These are phyloP conservation scores for Bombus balteatus DNA, from an alignment of 1,140 invertebrate genomes.

Conservation along the genomic window DNA sequence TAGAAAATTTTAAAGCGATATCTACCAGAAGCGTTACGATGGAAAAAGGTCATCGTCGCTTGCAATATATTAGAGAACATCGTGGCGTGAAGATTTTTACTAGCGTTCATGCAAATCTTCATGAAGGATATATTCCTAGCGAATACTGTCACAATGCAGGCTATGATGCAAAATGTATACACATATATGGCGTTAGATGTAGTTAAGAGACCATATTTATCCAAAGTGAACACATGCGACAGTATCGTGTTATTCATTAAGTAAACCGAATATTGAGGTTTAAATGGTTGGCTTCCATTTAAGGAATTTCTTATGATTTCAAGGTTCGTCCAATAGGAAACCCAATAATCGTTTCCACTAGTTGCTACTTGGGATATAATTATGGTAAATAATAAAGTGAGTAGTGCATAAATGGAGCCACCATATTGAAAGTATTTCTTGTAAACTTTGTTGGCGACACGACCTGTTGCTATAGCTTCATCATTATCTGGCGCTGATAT, in stretches of 20 bases:
- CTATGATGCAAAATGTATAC: slow-evolving; percentile 76
- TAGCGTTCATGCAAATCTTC: slow-evolving; percentile 91
- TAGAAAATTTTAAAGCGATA: slow-evolving; percentile 37
- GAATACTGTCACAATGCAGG: slow-evolving; percentile 82
- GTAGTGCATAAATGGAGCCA: slow-evolving; percentile 84
- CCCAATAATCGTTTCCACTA: slow-evolving; percentile 90
- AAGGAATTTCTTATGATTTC: slow-evolving; percentile 73
- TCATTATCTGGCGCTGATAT: slow-evolving; percentile 13
- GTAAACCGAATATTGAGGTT: neutral
- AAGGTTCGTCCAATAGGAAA: slow-evolving; percentile 88
- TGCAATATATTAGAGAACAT: slow-evolving; percentile 92
- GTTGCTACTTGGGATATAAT: slow-evolving; percentile 87
- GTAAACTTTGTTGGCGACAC: slow-evolving; percentile 84
- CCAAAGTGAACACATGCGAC: slow-evolving; percentile 53
- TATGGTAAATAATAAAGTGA: slow-evolving; percentile 84
- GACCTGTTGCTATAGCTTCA: slow-evolving; percentile 81
- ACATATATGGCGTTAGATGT: slow-evolving; percentile 76
- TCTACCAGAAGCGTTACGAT: slow-evolving; percentile 90
- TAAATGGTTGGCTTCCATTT: neutral
- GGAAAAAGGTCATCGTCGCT: slow-evolving; percentile 93
- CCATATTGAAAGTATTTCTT: slow-evolving; percentile 87
- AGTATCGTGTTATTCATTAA: slow-evolving; percentile 52
- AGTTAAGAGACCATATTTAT: slow-evolving; percentile 68
- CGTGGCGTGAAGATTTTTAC: slow-evolving; percentile 89
- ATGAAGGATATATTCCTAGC: slow-evolving; percentile 88